Evolutionary conservation across 2,113 vertebrate genomes (phyloP).

Genomic region (Spheniscus mendiculus): DNA sequence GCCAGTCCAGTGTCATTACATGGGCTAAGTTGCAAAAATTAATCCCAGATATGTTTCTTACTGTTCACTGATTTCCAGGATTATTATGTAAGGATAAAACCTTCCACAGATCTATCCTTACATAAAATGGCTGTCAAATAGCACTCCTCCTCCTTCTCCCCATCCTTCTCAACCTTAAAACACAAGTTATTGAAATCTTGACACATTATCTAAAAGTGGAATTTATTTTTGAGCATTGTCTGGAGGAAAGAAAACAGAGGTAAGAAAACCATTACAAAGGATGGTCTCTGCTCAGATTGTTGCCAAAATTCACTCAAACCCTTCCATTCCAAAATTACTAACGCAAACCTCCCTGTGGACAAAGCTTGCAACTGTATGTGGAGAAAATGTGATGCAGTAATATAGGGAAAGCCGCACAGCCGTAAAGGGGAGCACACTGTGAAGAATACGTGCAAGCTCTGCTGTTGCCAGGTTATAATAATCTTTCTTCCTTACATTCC

Average conservation of each 20-base stretch:
- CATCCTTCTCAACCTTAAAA: neutral
- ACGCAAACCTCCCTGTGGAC: neutral
- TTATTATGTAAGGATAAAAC: neutral
- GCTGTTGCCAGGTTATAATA: neutral
- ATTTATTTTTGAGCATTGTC: neutral
- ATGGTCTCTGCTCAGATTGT: neutral
- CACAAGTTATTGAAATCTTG: neutral
- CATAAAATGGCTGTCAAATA: neutral
- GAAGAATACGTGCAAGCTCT: neutral
- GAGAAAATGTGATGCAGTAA: neutral
- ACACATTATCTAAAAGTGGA: neutral
- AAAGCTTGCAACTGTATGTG: neutral
- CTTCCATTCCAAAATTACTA: neutral
- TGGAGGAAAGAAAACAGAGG: neutral
- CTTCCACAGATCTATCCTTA: neutral
- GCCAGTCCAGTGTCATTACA: neutral
- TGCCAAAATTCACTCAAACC: neutral
- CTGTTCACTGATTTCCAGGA: neutral
- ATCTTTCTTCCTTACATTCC: neutral
- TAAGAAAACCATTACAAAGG: neutral
- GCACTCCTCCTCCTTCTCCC: neutral
- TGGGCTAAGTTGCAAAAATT: neutral
- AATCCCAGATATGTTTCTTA: neutral
- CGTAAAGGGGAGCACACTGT: accelerated
- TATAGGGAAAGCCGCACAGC: accelerated